Conservation (phyloP, 2,113 vertebrate species). For the Tragulus kanchil region DNA sequence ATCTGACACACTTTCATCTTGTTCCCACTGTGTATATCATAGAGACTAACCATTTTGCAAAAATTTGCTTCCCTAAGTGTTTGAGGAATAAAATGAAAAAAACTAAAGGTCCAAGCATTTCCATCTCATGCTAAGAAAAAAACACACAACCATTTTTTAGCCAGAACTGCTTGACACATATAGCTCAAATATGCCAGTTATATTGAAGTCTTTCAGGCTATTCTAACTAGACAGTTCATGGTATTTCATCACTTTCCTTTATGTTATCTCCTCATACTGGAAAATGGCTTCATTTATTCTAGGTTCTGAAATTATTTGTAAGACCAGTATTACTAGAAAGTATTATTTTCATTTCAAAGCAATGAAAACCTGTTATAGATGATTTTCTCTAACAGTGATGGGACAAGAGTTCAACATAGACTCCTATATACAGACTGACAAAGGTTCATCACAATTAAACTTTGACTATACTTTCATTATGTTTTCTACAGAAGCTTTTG, state of each 20-base stretch:
- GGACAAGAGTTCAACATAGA: neutral
- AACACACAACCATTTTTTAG: neutral
- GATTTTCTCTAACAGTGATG: neutral
- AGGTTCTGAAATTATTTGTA: slow-evolving; percentile 17
- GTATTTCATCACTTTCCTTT: slow-evolving; percentile 29
- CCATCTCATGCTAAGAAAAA: neutral
- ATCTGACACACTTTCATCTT: neutral
- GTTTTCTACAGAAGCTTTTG: neutral
- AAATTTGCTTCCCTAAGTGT: neutral
- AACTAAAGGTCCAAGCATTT: neutral
- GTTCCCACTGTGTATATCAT: neutral
- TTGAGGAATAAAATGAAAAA: neutral
- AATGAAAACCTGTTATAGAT: neutral
- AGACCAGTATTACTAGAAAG: neutral
- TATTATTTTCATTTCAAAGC: slow-evolving; percentile 56
- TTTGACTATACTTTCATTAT: neutral
- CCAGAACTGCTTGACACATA: neutral
- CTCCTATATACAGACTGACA: neutral
- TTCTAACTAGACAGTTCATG: neutral
- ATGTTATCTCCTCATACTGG: neutral
- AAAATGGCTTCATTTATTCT: slow-evolving; percentile 37
- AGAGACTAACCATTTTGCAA: neutral
- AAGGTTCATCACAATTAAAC: neutral
- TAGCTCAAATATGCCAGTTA: neutral
- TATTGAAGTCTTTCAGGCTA: slow-evolving; percentile 30